Evolutionary conservation across 2,797 vertebrate species (phyloP).

Genomic region (Sciaenops ocellatus): DNA sequence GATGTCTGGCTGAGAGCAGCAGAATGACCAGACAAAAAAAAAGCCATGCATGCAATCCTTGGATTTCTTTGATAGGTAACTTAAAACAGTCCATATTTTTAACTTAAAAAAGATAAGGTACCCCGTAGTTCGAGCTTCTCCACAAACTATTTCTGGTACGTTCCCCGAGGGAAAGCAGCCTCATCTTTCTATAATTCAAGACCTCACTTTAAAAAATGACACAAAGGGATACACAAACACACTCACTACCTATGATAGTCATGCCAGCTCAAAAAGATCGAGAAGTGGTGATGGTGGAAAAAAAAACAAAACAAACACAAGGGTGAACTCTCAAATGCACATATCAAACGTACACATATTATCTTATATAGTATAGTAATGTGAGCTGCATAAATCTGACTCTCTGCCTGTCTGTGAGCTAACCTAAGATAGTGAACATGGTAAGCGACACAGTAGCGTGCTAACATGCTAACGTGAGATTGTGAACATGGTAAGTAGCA

Average conservation of each 20-base stretch:
- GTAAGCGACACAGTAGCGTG: too few species aligned
- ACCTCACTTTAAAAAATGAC: conserved; percentile 41
- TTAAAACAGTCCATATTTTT: conserved; percentile 30
- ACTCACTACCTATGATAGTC: conserved; percentile 14
- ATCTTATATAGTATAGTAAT: not conserved
- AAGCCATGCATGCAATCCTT: not conserved
- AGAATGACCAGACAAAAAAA: not conserved
- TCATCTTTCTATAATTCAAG: conserved; percentile 67
- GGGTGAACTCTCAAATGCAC: not conserved
- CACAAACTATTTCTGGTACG: conserved; percentile 58
- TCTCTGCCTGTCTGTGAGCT: not conserved
- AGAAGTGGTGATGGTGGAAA: conserved; percentile 12
- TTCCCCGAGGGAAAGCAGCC: conserved; percentile 54
- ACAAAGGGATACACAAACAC: conserved; percentile 35
- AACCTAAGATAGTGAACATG: not conserved
- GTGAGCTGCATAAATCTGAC: not conserved
- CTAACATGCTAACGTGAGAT: not conserved
- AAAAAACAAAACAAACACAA: not conserved
- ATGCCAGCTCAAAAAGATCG: not conserved
- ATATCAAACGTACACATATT: too few species aligned
- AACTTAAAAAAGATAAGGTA: conserved; percentile 37
- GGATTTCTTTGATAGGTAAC: conserved; percentile 19
- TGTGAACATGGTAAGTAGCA: not conserved
- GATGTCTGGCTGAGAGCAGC: not conserved
- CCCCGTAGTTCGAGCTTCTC: conserved; percentile 36